phyloP scores from a whole-genome alignment of 2,797 vertebrate genomes.

The Coracias cyanogaster region DNA sequence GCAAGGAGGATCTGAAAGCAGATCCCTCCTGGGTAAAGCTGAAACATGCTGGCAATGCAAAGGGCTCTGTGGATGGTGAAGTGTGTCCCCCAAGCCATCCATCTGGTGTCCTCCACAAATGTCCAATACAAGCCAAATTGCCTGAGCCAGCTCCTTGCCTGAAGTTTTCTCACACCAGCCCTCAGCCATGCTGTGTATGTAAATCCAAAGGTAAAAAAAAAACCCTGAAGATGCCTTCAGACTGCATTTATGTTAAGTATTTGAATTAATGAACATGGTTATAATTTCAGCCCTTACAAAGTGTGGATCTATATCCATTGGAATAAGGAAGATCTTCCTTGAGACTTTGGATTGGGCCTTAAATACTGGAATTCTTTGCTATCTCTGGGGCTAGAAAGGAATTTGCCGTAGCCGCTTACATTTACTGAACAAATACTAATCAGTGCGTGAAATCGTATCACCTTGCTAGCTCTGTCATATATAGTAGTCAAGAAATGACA shows the following conservation, averaged over 20 bases:
- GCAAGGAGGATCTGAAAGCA: background rate
- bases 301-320: background rate
- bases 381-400: background rate
- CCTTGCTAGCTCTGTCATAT: background rate
- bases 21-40: background rate
- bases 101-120: background rate
- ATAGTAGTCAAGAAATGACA: conserved; percentile 6
- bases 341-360: background rate
- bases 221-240: background rate
- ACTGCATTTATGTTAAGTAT: background rate
- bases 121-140: background rate
- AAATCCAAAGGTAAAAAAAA: background rate
- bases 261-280: background rate
- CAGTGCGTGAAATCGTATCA: background rate
- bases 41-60: background rate
- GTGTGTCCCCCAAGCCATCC: background rate
- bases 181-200: background rate
- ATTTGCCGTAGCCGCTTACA: background rate
- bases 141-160: background rate
- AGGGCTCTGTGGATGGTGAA: background rate
- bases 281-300: background rate
- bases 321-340: background rate
- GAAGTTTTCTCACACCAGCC: background rate
- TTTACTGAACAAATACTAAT: conserved; percentile 42
- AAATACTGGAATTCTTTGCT: background rate